Conservation (phyloP, 2,888 invertebrate genomes). For the Allygus modestus region DNA sequence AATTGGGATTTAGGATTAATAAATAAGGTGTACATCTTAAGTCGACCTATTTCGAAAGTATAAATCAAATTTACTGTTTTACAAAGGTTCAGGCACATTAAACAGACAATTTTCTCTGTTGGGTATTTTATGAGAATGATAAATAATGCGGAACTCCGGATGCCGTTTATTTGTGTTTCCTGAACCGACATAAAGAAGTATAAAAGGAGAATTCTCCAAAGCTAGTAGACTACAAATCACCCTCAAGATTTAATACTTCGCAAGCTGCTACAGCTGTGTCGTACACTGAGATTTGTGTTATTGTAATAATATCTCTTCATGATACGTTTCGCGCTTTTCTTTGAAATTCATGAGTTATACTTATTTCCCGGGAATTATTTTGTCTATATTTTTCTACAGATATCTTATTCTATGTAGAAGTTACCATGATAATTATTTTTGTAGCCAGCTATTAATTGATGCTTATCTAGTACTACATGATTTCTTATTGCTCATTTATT, state of each 20-base stretch:
- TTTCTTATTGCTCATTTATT: too few relatives aligned
- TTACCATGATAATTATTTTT: too few relatives aligned
- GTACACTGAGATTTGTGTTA: constrained; percentile 37
- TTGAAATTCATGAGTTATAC: constrained; percentile 4
- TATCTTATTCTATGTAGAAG: too few relatives aligned
- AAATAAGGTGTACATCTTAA: too few relatives aligned
- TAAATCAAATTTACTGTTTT: background rate
- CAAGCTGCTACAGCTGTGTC: constrained; percentile 28
- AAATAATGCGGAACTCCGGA: background rate
- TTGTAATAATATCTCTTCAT: constrained; percentile 41
- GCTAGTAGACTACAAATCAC: constrained; percentile 45
- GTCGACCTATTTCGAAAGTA: too few relatives aligned
- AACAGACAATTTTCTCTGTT: background rate
- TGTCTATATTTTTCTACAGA: background rate
- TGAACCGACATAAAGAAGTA: constrained; percentile 24
- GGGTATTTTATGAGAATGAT: background rate
- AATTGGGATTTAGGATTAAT: too few relatives aligned
- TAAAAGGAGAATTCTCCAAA: constrained; percentile 29
- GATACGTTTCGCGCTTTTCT: background rate
- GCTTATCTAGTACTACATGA: too few relatives aligned
- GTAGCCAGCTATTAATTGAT: too few relatives aligned
- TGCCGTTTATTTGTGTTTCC: constrained; percentile 10
- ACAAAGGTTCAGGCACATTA: background rate
- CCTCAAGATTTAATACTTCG: constrained; percentile 33
- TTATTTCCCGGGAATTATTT: background rate